Base-by-base conservation (phyloP, 1,140 invertebrate species). In the Globodera rostochiensis region DNA sequence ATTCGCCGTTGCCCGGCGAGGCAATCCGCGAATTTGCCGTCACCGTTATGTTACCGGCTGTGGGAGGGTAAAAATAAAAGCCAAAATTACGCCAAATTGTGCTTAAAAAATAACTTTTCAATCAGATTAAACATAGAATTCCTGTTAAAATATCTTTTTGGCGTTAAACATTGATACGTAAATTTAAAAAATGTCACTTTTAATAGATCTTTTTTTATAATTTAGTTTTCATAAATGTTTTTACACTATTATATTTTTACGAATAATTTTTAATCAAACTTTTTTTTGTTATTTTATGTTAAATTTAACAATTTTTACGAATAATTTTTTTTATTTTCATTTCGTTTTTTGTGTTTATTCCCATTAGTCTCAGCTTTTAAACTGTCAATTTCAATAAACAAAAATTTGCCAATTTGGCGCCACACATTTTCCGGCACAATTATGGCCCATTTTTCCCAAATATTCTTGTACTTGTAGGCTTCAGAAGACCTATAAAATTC, bases 1-100 rank as follows among this genome's bases (percentile, higher is more conserved):
- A 64, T 64, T 64, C 57, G 9, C 77, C 77, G 50, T n/a, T 69
- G 70, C 77, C 66, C 21, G 77, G 66, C 66, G 77, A 78, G 8
- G 77, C 77, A 15, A 21, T 78, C 25, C 66, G 60, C 46, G 77
- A 78, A 47, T 69, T 78, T 50, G 70, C 77, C 49, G 69, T 78
- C 49, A 78, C 57, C 66, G 69, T 78, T 50, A 69, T 78, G 77
- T 50, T 66, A 13, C 77, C 77, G 21, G 77, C 77, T 47, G 77
- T 78, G 66, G 77, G 77, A 45, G 77, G 77, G 77, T 78, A 78
- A 9, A 71, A 47, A 36, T 5, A 3, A 71, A 71, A 71, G 2
- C 69, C 21, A 36, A 36, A 9, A 9, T 70, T 70, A 21, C 11
- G 67, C 21, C n/a, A 13, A 70, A 70, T 66, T 66, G 11, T 21